Conservation (phyloP, 1,140 invertebrate genomes). For the Phymastichus coffea region DNA sequence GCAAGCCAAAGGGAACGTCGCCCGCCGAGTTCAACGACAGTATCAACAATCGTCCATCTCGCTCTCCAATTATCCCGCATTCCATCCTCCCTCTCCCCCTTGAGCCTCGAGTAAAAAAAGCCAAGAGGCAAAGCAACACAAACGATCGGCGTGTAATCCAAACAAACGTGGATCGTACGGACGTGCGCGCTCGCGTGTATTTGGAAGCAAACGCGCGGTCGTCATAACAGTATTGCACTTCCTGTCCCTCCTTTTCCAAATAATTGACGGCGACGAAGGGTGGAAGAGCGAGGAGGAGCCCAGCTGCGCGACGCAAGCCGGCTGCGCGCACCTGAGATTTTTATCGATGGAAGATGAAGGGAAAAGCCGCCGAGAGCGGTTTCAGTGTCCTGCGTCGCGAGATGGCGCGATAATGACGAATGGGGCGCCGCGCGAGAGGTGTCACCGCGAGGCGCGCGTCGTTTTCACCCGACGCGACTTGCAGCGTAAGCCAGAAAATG, state of each 20-base stretch:
- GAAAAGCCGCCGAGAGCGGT: neutral
- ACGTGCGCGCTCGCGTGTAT: too few relatives aligned
- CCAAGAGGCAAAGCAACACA: neutral
- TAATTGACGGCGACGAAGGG: conserved; percentile 15
- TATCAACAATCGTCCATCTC: neutral
- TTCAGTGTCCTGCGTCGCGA: too few relatives aligned
- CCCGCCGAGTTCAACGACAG: neutral
- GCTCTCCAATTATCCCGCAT: neutral
- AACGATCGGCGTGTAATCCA: conserved; percentile 10
- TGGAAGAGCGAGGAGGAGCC: neutral
- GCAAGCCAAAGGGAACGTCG: too few relatives aligned
- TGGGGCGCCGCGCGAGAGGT: too few relatives aligned
- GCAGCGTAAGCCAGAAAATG: too few relatives aligned
- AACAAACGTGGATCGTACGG: neutral
- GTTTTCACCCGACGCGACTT: too few relatives aligned
- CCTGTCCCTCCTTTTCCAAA: neutral
- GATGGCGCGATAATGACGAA: too few relatives aligned
- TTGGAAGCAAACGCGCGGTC: neutral
- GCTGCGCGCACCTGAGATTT: neutral
- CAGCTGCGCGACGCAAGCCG: neutral
- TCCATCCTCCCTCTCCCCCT: neutral
- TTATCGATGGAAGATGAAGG: conserved; percentile 13
- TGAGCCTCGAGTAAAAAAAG: neutral
- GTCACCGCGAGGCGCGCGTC: too few relatives aligned
- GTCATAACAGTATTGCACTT: conserved; percentile 5